Base-by-base conservation (phyloP, 1,140 invertebrate genomes). In the Neodiprion pinetum region DNA sequence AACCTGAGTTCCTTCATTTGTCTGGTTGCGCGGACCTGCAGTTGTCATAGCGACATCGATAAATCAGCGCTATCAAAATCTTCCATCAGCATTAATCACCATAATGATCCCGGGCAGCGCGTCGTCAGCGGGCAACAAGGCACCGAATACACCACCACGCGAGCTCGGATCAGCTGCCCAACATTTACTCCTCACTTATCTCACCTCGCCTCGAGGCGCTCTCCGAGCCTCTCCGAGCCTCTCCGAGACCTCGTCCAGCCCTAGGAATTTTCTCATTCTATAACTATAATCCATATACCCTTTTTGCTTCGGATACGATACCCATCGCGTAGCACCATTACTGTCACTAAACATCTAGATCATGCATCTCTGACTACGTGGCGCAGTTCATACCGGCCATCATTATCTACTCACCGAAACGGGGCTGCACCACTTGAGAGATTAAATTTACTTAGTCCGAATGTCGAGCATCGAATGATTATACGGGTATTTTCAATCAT, bases 1-100 rank as follows among this genome's bases (percentile, higher is more conserved):
- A 40, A 40, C 28, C 28, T 5, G 28, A 40, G 53, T 17, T 61
- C 70, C 76, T 79, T 82, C 82, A 88, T 87, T 87, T 86, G 86
- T 86, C 85, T 86, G 83, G 81, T 87, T 84, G 85, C 80, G 80
- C 78, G 79, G 84, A 85, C 84, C 80, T 81, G 80, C 28, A 40
- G 28, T 82, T 81, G 81, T 77, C 79, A 80, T 61, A 61, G 84
- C 81, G 86, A 88, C 86, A 87, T 83, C 85, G 84, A 88, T 88
- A 87, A 87, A 88, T 87, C 87, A 87, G 80, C 83, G 81, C 78
- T 87, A 87, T 87, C 86, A 79, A 77, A 73, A 74, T 78, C 79
- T 82, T 82, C 82, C 83, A 87, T 87, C 87, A 82, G 83, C 87
- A 88, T 88, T 88, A 87, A 88, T 88, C 86, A 87, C 86, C 83